These are phyloP conservation scores for Spicauda simplicius DNA, from an alignment of 2,888 invertebrate species.

Conservation along the genomic window DNA sequence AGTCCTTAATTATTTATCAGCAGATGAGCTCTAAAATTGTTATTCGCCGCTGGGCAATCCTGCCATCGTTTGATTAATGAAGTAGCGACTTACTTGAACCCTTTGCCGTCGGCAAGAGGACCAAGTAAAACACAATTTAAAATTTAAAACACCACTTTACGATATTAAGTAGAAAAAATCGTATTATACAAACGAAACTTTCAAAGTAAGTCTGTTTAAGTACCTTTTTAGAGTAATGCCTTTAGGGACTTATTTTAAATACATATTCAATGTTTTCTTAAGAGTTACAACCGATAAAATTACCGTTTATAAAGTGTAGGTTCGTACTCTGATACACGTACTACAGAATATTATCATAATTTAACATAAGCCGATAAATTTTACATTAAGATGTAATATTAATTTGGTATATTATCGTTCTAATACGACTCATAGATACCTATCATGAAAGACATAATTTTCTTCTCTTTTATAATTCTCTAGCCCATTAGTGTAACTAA, in stretches of 20 bases:
- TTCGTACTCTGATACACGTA: too few species aligned
- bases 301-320: too few species aligned
- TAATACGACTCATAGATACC: too few species aligned
- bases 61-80: slow-evolving; percentile 7
- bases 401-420: too few species aligned
- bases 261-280: too few species aligned
- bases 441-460: neutral
- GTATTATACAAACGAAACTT: neutral
- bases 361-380: too few species aligned
- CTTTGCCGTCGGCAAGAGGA: neutral
- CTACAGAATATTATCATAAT: too few species aligned
- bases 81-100: slow-evolving; percentile 1
- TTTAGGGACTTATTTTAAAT: too few species aligned
- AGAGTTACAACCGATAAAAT: too few species aligned
- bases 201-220: neutral
- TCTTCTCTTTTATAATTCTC: neutral
- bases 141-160: neutral
- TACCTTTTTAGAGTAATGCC: too few species aligned
- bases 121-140: neutral
- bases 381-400: too few species aligned
- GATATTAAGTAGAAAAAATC: neutral
- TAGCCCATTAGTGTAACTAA: neutral
- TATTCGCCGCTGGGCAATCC: slow-evolving; percentile 1
- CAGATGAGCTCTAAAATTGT: slow-evolving; percentile 5
- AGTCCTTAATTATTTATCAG: neutral